Evolutionary conservation across 2,797 vertebrate genomes (phyloP).

Genomic region (Pangasius djambal): DNA sequence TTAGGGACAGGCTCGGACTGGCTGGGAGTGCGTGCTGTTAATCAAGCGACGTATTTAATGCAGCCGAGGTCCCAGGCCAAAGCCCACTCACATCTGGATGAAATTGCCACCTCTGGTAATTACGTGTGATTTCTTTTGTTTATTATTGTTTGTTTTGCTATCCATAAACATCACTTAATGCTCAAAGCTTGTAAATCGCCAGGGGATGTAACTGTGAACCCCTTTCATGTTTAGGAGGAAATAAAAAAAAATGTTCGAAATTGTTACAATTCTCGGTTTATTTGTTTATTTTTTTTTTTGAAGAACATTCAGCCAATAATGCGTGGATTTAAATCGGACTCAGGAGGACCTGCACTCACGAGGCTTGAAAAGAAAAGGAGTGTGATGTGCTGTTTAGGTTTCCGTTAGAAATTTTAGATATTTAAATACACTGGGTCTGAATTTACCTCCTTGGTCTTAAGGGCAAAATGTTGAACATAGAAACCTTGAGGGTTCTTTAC

Average conservation of each 20-base stretch:
- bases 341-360: neutral
- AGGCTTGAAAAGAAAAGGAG: neutral
- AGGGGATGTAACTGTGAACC: neutral
- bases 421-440: neutral
- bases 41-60: slow-evolving; percentile 53
- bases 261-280: neutral
- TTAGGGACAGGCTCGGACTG: slow-evolving; percentile 59
- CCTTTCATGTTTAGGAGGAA: slow-evolving; percentile 42
- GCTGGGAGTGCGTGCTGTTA: slow-evolving; percentile 46
- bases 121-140: slow-evolving; percentile 53
- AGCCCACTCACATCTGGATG: slow-evolving; percentile 64
- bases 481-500: neutral
- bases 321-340: neutral
- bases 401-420: neutral
- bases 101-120: slow-evolving; percentile 67
- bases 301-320: neutral
- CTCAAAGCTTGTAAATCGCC: slow-evolving; percentile 39
- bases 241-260: neutral
- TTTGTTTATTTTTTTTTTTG: neutral
- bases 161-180: slow-evolving; percentile 54
- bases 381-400: neutral
- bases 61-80: slow-evolving; percentile 42
- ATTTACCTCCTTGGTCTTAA: neutral
- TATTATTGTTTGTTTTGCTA: slow-evolving; percentile 60
- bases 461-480: neutral